Evolutionary conservation across 2,888 invertebrate species (phyloP), one percentile per base, ranked within the genome.

Genomic region (Lasioglossum malachurum): DNA sequence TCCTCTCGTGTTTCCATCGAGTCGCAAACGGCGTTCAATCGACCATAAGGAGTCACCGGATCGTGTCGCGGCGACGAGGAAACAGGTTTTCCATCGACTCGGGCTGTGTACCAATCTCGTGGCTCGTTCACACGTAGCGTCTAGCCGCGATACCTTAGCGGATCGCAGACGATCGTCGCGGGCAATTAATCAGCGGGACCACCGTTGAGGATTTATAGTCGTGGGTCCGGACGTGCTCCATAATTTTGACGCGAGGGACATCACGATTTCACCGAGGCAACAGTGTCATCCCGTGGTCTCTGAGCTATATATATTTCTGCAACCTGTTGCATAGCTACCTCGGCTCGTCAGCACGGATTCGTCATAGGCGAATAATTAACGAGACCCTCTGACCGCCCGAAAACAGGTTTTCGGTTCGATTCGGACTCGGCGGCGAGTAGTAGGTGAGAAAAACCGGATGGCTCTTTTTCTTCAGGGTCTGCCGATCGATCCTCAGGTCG

Each of bases 31-130:
- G 67, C 71, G 78, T 41, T 53, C 78, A 80, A 73, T 83, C 86
- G 83, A 67, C 75, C 76, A 86, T 83, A 72, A 53, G 83, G 83
- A 89, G 86, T 80, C 69, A 74, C 53, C 44, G 80, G 90, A 82
- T 91, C 90, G 89, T 85, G 91, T 88, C 86, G 74, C 77, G 71
- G 71, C 77, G 27, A 79, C 49, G 69, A 64, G 78, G 53, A 74
- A 90, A 90, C 90, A 91, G 90, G 90, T 90, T 90, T 83, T 83
- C 84, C 81, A 86, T 90, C 87, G 72, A 81, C 67, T 27, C 79
- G 41, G 67, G 53, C 53, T 82, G 85, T 85, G 87, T 85, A 79
- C 72, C 81, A 77, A 78, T 82, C 86, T 73, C 67, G 53, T 67
- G 69, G 53, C 67, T 78, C 77, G 75, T 82, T 90, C 78, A 74